Percentiles rank a stretch among this genome's conserved stretches.
Evolutionary conservation across 2,797 vertebrate genomes (phyloP).

Genomic region (Sebastes melanostomus): DNA sequence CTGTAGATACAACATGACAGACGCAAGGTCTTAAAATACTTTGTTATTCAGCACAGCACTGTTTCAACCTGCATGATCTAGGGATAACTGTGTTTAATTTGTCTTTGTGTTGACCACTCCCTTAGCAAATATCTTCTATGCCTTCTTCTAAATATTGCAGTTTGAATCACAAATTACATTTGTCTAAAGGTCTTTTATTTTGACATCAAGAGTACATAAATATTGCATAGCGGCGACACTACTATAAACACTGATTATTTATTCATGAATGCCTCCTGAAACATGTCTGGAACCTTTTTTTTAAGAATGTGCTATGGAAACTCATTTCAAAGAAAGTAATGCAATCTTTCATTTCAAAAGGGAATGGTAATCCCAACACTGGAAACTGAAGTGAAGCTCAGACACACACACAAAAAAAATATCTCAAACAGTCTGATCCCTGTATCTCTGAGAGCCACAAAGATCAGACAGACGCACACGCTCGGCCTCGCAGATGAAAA

Average conservation of each 20-base stretch:
- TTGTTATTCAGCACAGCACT: not conserved
- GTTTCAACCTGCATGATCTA: not conserved
- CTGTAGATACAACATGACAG: constrained; percentile 8
- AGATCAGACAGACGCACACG: constrained; percentile 36
- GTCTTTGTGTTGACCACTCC: not conserved
- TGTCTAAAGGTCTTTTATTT: constrained; percentile 23
- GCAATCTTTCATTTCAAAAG: constrained; percentile 57
- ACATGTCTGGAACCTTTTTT: constrained; percentile 42
- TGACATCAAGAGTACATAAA: constrained; percentile 31
- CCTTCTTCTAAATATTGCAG: constrained; percentile 13
- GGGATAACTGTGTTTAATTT: not conserved
- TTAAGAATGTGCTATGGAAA: constrained; percentile 41
- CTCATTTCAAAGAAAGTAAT: constrained; percentile 54
- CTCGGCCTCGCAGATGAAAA: constrained; percentile 29
- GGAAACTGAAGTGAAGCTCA: constrained; percentile 42
- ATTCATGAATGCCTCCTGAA: constrained; percentile 49
- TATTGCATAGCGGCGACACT: constrained; percentile 21
- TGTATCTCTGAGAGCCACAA: constrained; percentile 20
- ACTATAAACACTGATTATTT: constrained; percentile 47
- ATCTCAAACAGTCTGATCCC: constrained; percentile 41
- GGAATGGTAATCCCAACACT: constrained; percentile 31
- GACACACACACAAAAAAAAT: not conserved
- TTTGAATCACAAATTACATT: constrained; percentile 22
- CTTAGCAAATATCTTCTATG: not conserved
- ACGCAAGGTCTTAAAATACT: not conserved